phyloP scores from a whole-genome alignment of 2,888 invertebrate genomes.

The Yponomeuta sedellus region DNA sequence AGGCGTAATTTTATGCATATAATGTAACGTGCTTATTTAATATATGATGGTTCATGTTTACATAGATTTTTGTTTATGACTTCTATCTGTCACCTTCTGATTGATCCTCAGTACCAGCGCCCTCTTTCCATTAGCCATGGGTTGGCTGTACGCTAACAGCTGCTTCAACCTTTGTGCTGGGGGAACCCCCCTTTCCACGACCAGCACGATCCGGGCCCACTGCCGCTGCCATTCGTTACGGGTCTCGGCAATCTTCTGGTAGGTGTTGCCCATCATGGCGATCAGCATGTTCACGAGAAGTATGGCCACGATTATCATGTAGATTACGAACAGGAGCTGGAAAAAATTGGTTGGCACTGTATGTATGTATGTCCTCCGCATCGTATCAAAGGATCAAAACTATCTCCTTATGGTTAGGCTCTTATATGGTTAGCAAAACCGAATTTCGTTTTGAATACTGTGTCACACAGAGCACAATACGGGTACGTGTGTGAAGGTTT shows the following conservation, averaged over 20 bases:
- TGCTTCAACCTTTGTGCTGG: conserved; percentile 91
- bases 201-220: conserved; percentile 98
- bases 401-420: too few species aligned
- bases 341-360: conserved; percentile 23
- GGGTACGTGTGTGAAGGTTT: too few species aligned
- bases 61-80: too few species aligned
- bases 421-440: too few species aligned
- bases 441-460: too few species aligned
- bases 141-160: conserved; percentile 93
- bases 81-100: conserved; percentile 80
- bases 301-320: conserved; percentile 97
- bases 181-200: conserved; percentile 97
- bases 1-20: too few species aligned
- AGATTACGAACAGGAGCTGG: conserved; percentile 93
- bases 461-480: too few species aligned
- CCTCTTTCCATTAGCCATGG: conserved; percentile 91
- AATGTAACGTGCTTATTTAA: too few species aligned
- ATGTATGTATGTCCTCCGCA: too few species aligned
- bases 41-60: too few species aligned
- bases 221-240: conserved; percentile 98
- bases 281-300: conserved; percentile 98
- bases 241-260: conserved; percentile 97
- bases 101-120: conserved; percentile 92
- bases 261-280: conserved; percentile 99
- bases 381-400: too few species aligned